Conservation (phyloP, 1,140 invertebrate species). For the Penaeus japonicus region DNA sequence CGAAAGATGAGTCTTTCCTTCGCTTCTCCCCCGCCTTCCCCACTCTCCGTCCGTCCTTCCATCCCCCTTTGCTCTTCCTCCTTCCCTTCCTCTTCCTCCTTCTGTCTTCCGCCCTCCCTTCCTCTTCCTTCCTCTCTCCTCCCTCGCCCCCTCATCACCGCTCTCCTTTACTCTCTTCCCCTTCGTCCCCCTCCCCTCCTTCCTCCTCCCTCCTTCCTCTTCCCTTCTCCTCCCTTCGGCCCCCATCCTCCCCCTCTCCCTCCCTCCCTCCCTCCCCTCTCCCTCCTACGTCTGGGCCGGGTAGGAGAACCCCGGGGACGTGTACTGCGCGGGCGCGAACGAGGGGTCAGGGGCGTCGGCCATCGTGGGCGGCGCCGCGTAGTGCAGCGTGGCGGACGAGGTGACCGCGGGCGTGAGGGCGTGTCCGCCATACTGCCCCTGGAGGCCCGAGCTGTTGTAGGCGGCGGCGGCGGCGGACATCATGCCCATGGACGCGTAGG, state of each 20-base stretch:
- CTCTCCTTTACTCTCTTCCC: not conserved
- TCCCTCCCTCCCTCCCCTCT: too few relatives aligned
- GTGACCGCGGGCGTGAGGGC: not conserved
- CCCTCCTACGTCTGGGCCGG: slow-evolving; percentile 1
- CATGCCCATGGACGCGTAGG: not conserved
- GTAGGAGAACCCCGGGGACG: slow-evolving; percentile 9
- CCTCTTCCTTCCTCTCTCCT: not conserved
- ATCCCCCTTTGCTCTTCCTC: too few relatives aligned
- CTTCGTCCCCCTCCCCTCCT: not conserved
- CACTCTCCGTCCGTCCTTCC: not conserved
- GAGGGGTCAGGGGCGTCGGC: not conserved
- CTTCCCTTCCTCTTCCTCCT: not conserved
- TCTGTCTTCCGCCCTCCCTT: not conserved
- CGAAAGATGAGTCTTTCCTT: too few relatives aligned
- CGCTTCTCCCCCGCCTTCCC: not conserved
- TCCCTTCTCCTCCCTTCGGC: not conserved
- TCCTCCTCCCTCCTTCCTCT: not conserved
- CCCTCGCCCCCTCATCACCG: not conserved
- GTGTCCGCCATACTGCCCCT: not conserved
- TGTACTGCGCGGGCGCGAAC: not conserved
- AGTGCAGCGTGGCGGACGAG: not conserved
- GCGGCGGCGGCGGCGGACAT: not conserved
- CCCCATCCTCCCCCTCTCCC: too few relatives aligned
- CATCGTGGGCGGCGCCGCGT: not conserved
- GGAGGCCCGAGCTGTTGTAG: slow-evolving; percentile 3